Conservation (phyloP, 2,797 vertebrate genomes). For the Chrysocyon brachyurus region DNA sequence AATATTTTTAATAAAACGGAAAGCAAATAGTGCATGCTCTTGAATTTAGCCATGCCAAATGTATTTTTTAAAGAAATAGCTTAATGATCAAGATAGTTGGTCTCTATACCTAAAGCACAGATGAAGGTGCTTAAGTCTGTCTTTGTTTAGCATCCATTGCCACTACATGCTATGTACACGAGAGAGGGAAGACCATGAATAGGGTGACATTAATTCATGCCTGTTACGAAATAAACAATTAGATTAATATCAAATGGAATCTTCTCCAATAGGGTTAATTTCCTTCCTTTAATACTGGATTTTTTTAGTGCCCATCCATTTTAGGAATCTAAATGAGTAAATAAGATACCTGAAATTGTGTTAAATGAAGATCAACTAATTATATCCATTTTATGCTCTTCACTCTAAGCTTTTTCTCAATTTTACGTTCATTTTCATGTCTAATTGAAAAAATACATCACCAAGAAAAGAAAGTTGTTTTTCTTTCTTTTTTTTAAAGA, state of each 20-base stretch:
- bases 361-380: background rate
- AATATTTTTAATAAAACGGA: background rate
- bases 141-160: background rate
- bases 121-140: background rate
- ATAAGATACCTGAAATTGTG: background rate
- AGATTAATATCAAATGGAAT: background rate
- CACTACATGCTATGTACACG: background rate
- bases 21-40: background rate
- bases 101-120: background rate
- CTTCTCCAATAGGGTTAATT: background rate
- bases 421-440: constrained; percentile 9
- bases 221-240: background rate
- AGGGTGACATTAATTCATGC: background rate
- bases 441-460: background rate
- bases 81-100: background rate
- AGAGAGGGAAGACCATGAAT: background rate
- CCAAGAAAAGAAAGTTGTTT: background rate
- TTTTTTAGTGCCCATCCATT: background rate
- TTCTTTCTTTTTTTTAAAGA: too few species aligned
- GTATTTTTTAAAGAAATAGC: background rate
- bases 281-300: background rate
- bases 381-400: background rate
- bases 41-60: background rate
- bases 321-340: background rate
- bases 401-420: background rate